Base-by-base conservation (phyloP, 2,113 vertebrate species). In the Colius striatus region DNA sequence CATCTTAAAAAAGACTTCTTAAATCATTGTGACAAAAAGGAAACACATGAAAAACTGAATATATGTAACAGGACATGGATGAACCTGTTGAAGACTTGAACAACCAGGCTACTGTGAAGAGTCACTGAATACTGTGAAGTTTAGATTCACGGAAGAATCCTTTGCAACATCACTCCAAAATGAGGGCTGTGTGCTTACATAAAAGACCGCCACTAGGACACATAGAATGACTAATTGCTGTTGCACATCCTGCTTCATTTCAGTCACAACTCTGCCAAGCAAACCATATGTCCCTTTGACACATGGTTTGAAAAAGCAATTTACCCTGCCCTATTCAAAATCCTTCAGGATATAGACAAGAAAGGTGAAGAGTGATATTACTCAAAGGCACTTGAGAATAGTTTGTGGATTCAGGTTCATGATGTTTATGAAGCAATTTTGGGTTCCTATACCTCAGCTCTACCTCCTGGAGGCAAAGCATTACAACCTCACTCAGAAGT, bases 181-280 rank as follows among this genome's bases (percentile, higher is more conserved):
- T 4, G 5, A 48, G 71, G 26, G 15, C 38, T 0, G 0, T 30
- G 34, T 32, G 25, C 38, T 76, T 45, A 53, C 0, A 3, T 26
- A 47, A 20, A 65, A 80, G 50, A 58, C 8, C 11, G 25, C 8
- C 13, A 36, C 45, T 16, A 85, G 29, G 45, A 20, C 9, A 47
- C 36, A 47, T 5, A n/a, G 45, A 74, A 68, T 27, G 22, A 51
- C 11, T 61, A 66, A 45, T 16, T 30, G 41, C 30, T 73, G 16
- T 84, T 50, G 22, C 55, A 30, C 50, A 63, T 84, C 32, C 27
- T 45, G 30, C 36, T 74, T 58, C 15, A 32, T 41, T 53, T 58
- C 68, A 80, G 50, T 23, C 47, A 57, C 32, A 58, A 47, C 7
- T 6, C 62, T 34, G 32, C 26, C 32, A 74, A 47, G 43, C 8